Percentiles rank a stretch among this genome's conserved stretches.
phyloP scores from a whole-genome alignment of 2,797 vertebrate species.

The Danio aesculapii region DNA sequence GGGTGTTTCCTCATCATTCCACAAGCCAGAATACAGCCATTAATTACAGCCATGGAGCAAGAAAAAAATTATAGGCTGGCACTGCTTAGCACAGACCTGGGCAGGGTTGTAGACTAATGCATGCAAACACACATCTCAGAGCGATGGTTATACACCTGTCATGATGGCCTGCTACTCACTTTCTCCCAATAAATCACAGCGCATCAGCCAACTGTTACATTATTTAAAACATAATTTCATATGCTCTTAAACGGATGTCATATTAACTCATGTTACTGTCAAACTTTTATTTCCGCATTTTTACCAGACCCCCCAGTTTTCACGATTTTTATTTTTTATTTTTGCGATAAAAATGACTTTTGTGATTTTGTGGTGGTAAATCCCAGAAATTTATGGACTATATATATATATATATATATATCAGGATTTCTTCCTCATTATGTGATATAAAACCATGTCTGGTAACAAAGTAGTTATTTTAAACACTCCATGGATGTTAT shows the following conservation, averaged over 20 bases:
- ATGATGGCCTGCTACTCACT: not conserved
- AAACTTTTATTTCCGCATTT: too few relatives aligned
- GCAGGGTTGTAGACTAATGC: not conserved
- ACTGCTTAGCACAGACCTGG: conserved; percentile 23
- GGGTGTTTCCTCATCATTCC: conserved; percentile 15
- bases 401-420: too few relatives aligned
- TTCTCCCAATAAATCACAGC: not conserved
- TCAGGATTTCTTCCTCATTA: too few relatives aligned
- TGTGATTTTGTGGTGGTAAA: too few relatives aligned
- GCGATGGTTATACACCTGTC: too few relatives aligned
- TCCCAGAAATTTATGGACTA: too few relatives aligned
- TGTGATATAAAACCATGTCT: too few relatives aligned
- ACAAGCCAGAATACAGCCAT: conserved; percentile 34
- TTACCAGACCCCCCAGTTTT: too few relatives aligned
- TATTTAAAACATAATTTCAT: not conserved
- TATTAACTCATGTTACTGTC: not conserved
- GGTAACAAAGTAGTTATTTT: too few relatives aligned
- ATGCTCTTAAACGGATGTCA: not conserved
- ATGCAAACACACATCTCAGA: conserved; percentile 2
- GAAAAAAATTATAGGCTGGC: conserved; percentile 24
- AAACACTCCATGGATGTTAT: too few relatives aligned
- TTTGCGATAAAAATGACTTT: too few relatives aligned
- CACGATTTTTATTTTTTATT: too few relatives aligned
- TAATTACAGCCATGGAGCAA: conserved; percentile 26
- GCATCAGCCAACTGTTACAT: not conserved